These are phyloP conservation scores for Dascillus cervinus DNA, from an alignment of 2,888 invertebrate genomes.

Conservation along the genomic window DNA sequence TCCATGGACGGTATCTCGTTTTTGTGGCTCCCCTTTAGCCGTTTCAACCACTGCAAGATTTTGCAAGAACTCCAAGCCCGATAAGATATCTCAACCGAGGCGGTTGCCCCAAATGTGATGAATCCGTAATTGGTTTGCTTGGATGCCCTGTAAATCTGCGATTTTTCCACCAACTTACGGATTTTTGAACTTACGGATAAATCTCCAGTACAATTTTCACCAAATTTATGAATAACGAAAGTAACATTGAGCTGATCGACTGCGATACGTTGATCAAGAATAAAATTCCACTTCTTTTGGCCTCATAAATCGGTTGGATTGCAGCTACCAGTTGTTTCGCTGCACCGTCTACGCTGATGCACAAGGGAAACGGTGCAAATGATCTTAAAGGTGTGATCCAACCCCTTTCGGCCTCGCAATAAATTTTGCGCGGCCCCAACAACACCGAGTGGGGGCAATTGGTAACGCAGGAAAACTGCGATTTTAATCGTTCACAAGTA, in stretches of 20 bases:
- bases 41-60: too few species aligned
- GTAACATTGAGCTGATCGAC: neutral
- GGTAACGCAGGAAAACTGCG: too few species aligned
- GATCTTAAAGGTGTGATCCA: neutral
- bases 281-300: constrained; percentile 1
- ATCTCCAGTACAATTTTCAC: constrained; percentile 1
- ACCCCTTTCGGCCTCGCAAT: neutral
- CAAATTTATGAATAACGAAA: neutral
- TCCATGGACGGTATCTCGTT: too few species aligned
- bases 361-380: constrained; percentile 1
- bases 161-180: too few species aligned
- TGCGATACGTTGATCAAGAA: constrained; percentile 1
- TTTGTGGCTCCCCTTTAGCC: too few species aligned
- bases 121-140: neutral
- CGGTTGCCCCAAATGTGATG: neutral
- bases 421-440: neutral
- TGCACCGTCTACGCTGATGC: neutral
- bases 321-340: too few species aligned
- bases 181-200: constrained; percentile 2
- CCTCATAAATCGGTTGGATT: too few species aligned
- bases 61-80: neutral
- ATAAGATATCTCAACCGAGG: neutral
- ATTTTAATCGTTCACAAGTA: too few species aligned
- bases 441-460: too few species aligned
- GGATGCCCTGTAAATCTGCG: constrained; percentile 2